These are phyloP conservation scores for Stegophylla sp. DNA, from an alignment of 2,888 invertebrate species.

Conservation along the genomic window DNA sequence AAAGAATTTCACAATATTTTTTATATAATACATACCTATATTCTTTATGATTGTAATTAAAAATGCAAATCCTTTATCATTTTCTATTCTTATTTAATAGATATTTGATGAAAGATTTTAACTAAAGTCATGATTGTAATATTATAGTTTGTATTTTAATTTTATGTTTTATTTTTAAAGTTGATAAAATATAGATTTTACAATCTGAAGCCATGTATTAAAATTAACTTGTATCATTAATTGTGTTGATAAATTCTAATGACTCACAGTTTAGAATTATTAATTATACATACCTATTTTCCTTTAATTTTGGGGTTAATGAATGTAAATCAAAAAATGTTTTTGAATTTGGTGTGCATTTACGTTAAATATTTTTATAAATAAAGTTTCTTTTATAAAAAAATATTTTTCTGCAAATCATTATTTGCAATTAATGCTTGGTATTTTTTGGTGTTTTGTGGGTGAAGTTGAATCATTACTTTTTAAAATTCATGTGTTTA, in stretches of 20 bases:
- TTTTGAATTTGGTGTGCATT: neutral
- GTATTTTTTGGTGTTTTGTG: neutral
- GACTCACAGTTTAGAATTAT: neutral
- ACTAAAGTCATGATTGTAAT: constrained; percentile 19
- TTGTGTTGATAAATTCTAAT: constrained; percentile 18
- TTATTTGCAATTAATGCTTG: neutral
- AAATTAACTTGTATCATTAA: constrained; percentile 24
- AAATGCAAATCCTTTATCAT: constrained; percentile 11
- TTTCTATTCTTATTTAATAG: constrained; percentile 23
- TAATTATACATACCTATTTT: constrained; percentile 20
- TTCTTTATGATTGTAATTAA: constrained; percentile 37
- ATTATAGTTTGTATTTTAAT: constrained; percentile 40
- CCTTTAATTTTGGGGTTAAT: neutral
- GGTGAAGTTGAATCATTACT: neutral
- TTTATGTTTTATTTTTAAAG: constrained; percentile 40
- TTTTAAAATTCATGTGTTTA: neutral
- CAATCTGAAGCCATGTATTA: constrained; percentile 7
- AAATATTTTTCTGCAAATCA: neutral
- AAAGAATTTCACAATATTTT: constrained; percentile 37
- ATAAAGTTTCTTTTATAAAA: constrained; percentile 38
- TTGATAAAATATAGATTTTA: constrained; percentile 12
- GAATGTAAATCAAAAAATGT: constrained; percentile 10
- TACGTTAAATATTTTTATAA: constrained; percentile 40
- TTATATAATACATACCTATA: constrained; percentile 29
- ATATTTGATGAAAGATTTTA: constrained; percentile 2